phyloP scores from a whole-genome alignment of 2,888 invertebrate genomes.

The Beris morrisii region DNA sequence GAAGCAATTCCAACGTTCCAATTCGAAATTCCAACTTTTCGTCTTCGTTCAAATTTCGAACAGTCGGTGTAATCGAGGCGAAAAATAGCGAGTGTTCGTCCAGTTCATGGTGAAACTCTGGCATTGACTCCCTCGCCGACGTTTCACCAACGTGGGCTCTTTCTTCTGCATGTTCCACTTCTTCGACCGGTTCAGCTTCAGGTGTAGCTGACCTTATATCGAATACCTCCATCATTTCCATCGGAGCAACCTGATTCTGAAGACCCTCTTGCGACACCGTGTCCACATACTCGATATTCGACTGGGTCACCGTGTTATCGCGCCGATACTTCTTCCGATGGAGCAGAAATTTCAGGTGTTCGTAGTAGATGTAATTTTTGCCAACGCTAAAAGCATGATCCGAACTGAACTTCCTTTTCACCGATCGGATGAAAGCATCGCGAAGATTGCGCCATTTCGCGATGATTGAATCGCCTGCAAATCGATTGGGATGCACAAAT shows the following conservation, averaged over 20 bases:
- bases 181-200: too few species aligned
- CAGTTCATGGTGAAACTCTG: background rate
- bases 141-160: background rate
- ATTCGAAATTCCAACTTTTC: conserved; percentile 22
- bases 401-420: conserved; percentile 11
- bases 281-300: conserved; percentile 21
- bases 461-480: conserved; percentile 12
- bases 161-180: background rate
- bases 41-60: conserved; percentile 18
- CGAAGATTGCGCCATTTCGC: conserved; percentile 22
- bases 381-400: background rate
- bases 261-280: conserved; percentile 8
- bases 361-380: conserved; percentile 18
- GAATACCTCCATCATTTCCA: conserved; percentile 2
- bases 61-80: conserved; percentile 4
- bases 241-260: background rate
- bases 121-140: background rate
- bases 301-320: conserved; percentile 15
- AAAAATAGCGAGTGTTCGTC: conserved; percentile 15
- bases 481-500: too few species aligned
- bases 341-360: conserved; percentile 18
- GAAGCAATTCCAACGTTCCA: conserved; percentile 10
- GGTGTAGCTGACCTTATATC: background rate
- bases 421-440: conserved; percentile 21
- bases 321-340: conserved; percentile 14